phyloP scores from a whole-genome alignment of 2,797 vertebrate species.

The Petrocephalus sullivani region DNA sequence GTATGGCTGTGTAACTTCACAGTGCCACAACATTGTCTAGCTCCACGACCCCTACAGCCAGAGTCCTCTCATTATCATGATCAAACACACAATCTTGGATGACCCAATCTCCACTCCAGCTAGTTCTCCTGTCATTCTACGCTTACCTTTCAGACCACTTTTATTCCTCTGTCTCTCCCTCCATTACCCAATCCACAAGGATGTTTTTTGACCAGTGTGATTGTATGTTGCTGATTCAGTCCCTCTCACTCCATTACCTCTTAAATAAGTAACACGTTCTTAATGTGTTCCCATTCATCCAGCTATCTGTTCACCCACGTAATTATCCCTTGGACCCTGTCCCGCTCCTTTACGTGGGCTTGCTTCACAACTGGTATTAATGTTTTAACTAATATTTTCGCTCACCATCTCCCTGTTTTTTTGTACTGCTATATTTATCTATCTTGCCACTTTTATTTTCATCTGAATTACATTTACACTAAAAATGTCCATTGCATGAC shows the following conservation, averaged over 20 bases:
- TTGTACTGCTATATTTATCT: neutral
- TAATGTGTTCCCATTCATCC: conserved; percentile 30
- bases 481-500: neutral
- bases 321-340: neutral
- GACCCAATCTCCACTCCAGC: conserved; percentile 41
- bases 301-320: conserved; percentile 21
- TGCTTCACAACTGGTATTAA: conserved; percentile 17
- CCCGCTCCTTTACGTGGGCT: conserved; percentile 24
- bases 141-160: neutral
- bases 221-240: conserved; percentile 60
- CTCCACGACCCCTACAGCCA: neutral
- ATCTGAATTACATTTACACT: neutral
- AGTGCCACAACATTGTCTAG: neutral
- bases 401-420: neutral
- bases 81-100: conserved; percentile 25
- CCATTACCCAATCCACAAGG: conserved; percentile 37
- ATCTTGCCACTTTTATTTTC: conserved; percentile 1
- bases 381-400: neutral
- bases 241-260: conserved; percentile 53
- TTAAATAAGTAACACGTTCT: conserved; percentile 59
- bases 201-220: conserved; percentile 38
- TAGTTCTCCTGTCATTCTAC: neutral
- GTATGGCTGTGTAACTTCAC: neutral
- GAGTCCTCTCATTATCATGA: neutral
- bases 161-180: neutral